phyloP scores from a whole-genome alignment of 1,140 invertebrate genomes.

The Drosophila gunungcola region DNA sequence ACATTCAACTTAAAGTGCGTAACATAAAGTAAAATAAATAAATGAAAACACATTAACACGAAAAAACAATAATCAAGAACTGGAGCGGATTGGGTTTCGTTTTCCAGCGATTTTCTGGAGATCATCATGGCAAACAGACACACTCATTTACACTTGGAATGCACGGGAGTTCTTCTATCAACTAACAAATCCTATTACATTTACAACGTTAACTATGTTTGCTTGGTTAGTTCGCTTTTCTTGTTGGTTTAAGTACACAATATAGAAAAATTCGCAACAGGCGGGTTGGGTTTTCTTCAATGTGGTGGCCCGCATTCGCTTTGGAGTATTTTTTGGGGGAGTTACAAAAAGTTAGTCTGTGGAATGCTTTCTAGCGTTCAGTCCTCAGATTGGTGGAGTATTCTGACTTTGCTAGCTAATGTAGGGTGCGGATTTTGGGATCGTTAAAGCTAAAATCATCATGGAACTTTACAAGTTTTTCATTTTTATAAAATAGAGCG shows the following conservation, averaged over 20 bases:
- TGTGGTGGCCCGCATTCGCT: constrained; percentile 20
- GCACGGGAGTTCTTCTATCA: constrained; percentile 33
- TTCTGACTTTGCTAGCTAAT: neutral
- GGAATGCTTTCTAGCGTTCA: constrained; percentile 13
- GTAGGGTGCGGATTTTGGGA: neutral
- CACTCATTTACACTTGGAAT: constrained; percentile 35
- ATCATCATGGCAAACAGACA: constrained; percentile 59
- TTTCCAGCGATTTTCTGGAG: constrained; percentile 33
- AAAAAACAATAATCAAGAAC: constrained; percentile 41
- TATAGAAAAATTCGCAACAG: constrained; percentile 48
- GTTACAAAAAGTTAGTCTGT: constrained; percentile 9
- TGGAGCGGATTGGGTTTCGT: constrained; percentile 41
- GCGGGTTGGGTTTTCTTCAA: constrained; percentile 43
- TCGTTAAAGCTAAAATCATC: neutral
- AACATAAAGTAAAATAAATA: constrained; percentile 72
- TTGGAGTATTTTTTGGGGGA: constrained; percentile 29
- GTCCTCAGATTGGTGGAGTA: neutral
- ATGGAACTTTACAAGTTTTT: neutral
- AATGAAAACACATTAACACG: constrained; percentile 73
- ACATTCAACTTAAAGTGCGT: constrained; percentile 47
- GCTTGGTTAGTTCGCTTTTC: constrained; percentile 46
- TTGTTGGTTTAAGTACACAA: constrained; percentile 42
- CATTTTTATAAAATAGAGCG: neutral
- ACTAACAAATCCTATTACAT: constrained; percentile 53
- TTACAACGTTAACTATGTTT: constrained; percentile 44